Base-by-base conservation (phyloP, 2,888 invertebrate species). In the Synergus umbraculus region DNA sequence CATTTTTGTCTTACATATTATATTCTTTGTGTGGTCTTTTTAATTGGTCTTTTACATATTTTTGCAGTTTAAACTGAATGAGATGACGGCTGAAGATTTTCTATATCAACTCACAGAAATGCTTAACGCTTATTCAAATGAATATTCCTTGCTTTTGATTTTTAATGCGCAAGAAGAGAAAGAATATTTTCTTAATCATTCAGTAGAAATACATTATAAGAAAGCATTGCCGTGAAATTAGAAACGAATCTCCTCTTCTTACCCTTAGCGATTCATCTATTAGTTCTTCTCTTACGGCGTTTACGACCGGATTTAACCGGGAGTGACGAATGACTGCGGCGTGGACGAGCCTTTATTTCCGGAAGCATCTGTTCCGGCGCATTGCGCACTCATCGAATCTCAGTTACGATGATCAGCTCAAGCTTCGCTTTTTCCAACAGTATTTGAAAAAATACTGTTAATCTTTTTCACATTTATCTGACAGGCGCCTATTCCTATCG, bases 291-390 rank as follows among this genome's bases (percentile, higher is more conserved):
- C 78, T 79, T 80, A 79, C 80, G 83, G 82, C 85, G 76, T 85
- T 87, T 83, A 85, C 83, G 84, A 85, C 82, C 84, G 83, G 83
- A 86, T 86, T 84, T 86, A 87, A 86, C 86, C 85, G 85, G 83
- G 84, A 85, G 86, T 85, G 86, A 87, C 86, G 85, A 86, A 86
- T 83, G 85, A 83, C 79, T 82, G 82, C 82, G 81, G 78, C 82
- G 81, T 82, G 82, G 80, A 81, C 82, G 80, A 80, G 76, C 82
- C 77, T 79, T 81, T 81, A 80, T 82, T 84, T 84, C 84, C 84
- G 84, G 84, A 81, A 79, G 82, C 83, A 81, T 83, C 79, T 79
- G 83, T 81, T 79, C 78, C 82, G 82, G 78, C 80, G 80, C 83
- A 82, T 82, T 83, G 80, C 81, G 77, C 82, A 82, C 78, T 80